phyloP scores from a whole-genome alignment of 2,888 invertebrate species.

The Philonicus albiceps region DNA sequence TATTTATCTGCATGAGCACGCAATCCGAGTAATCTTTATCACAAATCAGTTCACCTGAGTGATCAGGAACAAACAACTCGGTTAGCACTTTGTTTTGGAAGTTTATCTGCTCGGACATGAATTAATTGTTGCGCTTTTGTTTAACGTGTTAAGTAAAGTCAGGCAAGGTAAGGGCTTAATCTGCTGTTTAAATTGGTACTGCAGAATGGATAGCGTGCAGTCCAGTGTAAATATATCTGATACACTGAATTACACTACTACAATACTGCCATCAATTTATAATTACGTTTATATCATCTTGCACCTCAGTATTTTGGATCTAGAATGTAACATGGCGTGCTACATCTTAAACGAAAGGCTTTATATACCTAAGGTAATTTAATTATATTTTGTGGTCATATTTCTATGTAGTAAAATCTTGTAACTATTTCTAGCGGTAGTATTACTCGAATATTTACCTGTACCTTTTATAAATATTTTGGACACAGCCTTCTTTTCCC shows the following conservation, averaged over 20 bases:
- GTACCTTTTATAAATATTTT: too few species aligned
- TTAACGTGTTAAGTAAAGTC: not conserved
- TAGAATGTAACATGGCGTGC: too few species aligned
- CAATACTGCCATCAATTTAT: too few species aligned
- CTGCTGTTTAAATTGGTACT: not conserved
- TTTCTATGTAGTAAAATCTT: too few species aligned
- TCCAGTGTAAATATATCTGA: not conserved
- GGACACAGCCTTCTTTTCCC: too few species aligned
- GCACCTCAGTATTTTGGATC: too few species aligned
- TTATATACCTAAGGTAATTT: too few species aligned
- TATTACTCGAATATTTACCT: too few species aligned
- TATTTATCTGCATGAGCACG: not conserved
- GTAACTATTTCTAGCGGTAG: too few species aligned
- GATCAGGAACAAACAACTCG: not conserved
- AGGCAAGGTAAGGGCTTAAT: not conserved
- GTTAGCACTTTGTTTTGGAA: not conserved
- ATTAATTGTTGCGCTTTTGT: not conserved
- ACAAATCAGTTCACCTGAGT: not conserved
- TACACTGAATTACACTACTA: not conserved
- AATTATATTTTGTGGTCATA: too few species aligned
- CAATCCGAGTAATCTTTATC: not conserved
- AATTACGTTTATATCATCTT: too few species aligned
- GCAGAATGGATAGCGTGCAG: not conserved
- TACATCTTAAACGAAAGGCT: too few species aligned
- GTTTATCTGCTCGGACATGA: not conserved